Evolutionary conservation across 2,797 vertebrate species (phyloP), one percentile per base, ranked within the genome.

Genomic region (Neostethus bicornis): DNA sequence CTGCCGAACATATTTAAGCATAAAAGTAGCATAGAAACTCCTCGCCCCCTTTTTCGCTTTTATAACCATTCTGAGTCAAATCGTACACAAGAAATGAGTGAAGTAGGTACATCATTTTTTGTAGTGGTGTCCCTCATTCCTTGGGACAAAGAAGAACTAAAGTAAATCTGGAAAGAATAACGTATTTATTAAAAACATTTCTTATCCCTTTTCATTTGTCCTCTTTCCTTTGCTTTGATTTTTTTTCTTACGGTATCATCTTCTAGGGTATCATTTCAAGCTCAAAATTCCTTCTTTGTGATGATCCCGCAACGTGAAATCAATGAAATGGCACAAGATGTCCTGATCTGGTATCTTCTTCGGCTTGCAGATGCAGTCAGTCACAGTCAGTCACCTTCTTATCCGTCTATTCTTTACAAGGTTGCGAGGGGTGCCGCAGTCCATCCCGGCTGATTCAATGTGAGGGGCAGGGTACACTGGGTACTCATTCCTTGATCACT

Each of bases 131-230:
- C 16, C 7, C 2, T 35, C n/a, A 1, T 35, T 35, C 16, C 14
- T 35, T n/a, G 3, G 6, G 13, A 3, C 2, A 7, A 16, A 16
- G 6, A 35, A 14, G 5, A 5, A 35, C n/a, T n/a, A 35, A 35
- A 35, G 34, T 16, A n/a, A 35, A n/a, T 35, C 34, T 35, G 34
- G 32, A 34, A 34, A 32, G 34, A 34, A 35, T 35, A 35, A 35
- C 35, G 35, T n/a, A 14, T 7, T 34, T 34, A 13, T 32, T 12
- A 14, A 32, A 32, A 32, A 14, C 31, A 31, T 25, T 11, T n/a
- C n/a, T 2, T 31, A 31, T 5, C 13, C 5, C 4, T 34, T 34
- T 34, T 34, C 5, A 14, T 14, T 34, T 4, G 28, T 28, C n/a
- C 7, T 29, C 2, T 3, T 29, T 29, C 3, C 10, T 29, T 29